phyloP scores from a whole-genome alignment of 2,113 vertebrate species.

The Paramisgurnus dabryanus region DNA sequence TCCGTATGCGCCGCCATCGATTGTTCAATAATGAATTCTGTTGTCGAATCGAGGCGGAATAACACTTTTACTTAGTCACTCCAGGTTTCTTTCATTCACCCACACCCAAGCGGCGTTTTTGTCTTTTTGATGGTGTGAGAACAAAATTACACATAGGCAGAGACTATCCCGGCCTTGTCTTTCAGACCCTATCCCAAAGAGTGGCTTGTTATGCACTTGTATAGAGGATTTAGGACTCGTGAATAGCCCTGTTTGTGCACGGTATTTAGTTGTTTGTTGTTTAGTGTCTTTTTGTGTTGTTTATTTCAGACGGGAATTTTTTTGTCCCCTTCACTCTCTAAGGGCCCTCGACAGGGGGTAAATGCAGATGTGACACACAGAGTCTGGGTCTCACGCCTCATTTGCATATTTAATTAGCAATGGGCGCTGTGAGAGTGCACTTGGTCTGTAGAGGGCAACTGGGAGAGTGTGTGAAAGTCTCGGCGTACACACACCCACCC shows the following conservation, averaged over 20 bases:
- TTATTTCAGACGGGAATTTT: conserved; percentile 76
- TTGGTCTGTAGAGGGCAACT: conserved; percentile 81
- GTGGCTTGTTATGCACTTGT: conserved; percentile 52
- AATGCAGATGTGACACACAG: conserved; percentile 92
- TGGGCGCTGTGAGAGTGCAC: conserved; percentile 84
- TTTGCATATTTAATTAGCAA: conserved; percentile 97
- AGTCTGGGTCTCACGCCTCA: conserved; percentile 89
- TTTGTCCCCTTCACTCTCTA: conserved; percentile 66
- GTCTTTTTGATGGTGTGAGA: conserved; percentile 70
- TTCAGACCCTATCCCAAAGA: conserved; percentile 78
- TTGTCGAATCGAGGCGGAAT: neutral
- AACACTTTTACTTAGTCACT: conserved; percentile 27
- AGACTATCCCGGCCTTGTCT: conserved; percentile 77
- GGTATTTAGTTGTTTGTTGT: conserved; percentile 65
- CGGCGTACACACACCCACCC: conserved; percentile 66
- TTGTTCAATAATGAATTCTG: conserved; percentile 20
- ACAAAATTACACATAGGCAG: conserved; percentile 82
- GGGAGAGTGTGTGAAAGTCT: conserved; percentile 85
- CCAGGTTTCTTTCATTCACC: conserved; percentile 68
- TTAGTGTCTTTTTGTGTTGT: conserved; percentile 60
- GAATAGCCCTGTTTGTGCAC: conserved; percentile 61
- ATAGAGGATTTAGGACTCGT: conserved; percentile 37
- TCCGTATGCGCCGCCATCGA: neutral
- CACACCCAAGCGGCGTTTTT: conserved; percentile 8
- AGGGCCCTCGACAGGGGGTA: conserved; percentile 85